phyloP scores from a whole-genome alignment of 2,797 vertebrate genomes.

The Apogon talboti region DNA sequence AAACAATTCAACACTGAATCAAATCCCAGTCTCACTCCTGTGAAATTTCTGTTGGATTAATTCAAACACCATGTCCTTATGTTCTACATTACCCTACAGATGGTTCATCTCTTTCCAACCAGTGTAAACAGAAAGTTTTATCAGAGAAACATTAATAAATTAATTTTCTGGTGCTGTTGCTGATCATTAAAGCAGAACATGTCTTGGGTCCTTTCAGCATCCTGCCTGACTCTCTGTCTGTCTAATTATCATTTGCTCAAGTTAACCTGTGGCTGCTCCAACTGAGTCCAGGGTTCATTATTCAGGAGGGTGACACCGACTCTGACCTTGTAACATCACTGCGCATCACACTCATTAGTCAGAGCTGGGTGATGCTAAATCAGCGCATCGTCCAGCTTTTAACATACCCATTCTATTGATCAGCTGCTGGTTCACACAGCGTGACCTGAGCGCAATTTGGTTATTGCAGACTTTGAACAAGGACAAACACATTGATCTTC shows the following conservation, averaged over 20 bases:
- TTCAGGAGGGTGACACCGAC: slow-evolving; percentile 52
- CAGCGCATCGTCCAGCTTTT: slow-evolving; percentile 34
- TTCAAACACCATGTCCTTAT: background rate
- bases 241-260: slow-evolving; percentile 74
- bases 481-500: slow-evolving; percentile 40
- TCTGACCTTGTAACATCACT: slow-evolving; percentile 71
- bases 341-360: slow-evolving; percentile 78
- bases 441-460: slow-evolving; percentile 74
- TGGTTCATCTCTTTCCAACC: background rate
- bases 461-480: slow-evolving; percentile 61
- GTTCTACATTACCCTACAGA: background rate
- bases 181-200: slow-evolving; percentile 42
- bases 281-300: slow-evolving; percentile 83
- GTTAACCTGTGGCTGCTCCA: slow-evolving; percentile 66
- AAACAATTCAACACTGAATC: no score
- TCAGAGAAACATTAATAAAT: slow-evolving; percentile 4
- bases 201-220: slow-evolving; percentile 21
- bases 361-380: slow-evolving; percentile 60
- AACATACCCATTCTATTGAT: slow-evolving; percentile 69
- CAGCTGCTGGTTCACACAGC: slow-evolving; percentile 56
- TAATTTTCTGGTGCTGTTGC: background rate
- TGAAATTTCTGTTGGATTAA: no score
- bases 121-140: background rate
- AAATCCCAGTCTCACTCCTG: no score
- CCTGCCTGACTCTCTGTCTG: slow-evolving; percentile 32